Conservation (phyloP, 2,888 invertebrate genomes). For the Temnothorax rugatulus region DNA sequence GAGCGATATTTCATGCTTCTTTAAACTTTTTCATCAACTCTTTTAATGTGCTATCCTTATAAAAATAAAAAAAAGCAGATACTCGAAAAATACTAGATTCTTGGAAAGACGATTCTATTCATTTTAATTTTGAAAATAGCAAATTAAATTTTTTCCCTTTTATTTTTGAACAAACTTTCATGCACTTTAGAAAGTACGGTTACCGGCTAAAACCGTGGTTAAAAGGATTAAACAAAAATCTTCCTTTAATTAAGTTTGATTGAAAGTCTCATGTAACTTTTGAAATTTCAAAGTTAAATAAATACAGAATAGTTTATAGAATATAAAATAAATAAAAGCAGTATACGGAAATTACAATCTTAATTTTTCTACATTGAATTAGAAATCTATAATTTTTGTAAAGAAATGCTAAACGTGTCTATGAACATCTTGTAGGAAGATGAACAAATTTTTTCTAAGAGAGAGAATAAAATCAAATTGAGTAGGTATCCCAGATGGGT, state of each 20-base stretch:
- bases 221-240: slow-evolving; percentile 15
- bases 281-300: slow-evolving; percentile 13
- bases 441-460: background rate
- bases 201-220: background rate
- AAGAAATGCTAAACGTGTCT: background rate
- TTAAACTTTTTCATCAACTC: background rate
- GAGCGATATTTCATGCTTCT: background rate
- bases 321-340: background rate
- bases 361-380: background rate
- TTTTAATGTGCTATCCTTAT: background rate
- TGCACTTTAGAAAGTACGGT: slow-evolving; percentile 13
- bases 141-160: background rate
- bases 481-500: background rate
- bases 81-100: background rate
- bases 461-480: background rate
- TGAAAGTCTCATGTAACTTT: background rate
- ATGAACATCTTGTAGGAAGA: background rate
- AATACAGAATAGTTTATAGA: background rate
- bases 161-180: slow-evolving; percentile 19
- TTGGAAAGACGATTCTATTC: background rate
- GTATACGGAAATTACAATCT: background rate
- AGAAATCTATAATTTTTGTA: background rate
- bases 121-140: background rate
- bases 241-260: slow-evolving; percentile 28
- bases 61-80: slow-evolving; percentile 6